Evolutionary conservation across 2,797 vertebrate genomes (phyloP), one percentile per base, ranked within the genome.

Genomic region (Dromococcyx pavoninus): DNA sequence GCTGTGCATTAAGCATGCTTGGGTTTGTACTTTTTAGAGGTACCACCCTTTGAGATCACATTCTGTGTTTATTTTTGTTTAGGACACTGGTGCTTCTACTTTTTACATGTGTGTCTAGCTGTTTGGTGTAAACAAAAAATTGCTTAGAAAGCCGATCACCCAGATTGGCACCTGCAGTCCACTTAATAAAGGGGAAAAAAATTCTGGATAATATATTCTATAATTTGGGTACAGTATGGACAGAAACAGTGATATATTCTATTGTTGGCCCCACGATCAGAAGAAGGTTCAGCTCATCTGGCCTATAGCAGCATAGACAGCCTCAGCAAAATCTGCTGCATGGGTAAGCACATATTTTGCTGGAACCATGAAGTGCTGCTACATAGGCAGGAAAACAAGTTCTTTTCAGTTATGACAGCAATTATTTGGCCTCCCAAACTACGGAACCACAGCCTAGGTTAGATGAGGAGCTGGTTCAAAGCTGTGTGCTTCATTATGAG

Each of bases 361-460:
- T 94, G 64, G n/a, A 87, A 50, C 28, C 24, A 43, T 71, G 15
- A 28, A 28, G 32, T 72, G 58, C 70, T 92, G 69, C 65, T 64
- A 81, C 62, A 74, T 46, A 89, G 73, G 53, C 70, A 89, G 46
- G 70, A 77, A 92, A 94, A 77, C 54, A 89, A 90, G 57, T 84
- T 84, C 54, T 81, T 24, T 33, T 56, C 58, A 81, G 16, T 84
- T 88, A 72, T 10, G 28, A 54, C 28, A 80, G 79, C 61, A 71
- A 35, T 88, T 89, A 91, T 88, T 88, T 86, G 66, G 24, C 43
- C 28, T 77, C 39, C 37, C 66, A 69, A 81, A 41, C 50, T 56
- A 23, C 14, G 39, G 30, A 75, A 56, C 39, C 79, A 90, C 88
- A 88, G 64, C 62, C 64, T 22, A 51, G 51, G 73, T 79, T 46